Conservation (phyloP, 2,888 invertebrate species). For the Linnaemya vulpina region DNA sequence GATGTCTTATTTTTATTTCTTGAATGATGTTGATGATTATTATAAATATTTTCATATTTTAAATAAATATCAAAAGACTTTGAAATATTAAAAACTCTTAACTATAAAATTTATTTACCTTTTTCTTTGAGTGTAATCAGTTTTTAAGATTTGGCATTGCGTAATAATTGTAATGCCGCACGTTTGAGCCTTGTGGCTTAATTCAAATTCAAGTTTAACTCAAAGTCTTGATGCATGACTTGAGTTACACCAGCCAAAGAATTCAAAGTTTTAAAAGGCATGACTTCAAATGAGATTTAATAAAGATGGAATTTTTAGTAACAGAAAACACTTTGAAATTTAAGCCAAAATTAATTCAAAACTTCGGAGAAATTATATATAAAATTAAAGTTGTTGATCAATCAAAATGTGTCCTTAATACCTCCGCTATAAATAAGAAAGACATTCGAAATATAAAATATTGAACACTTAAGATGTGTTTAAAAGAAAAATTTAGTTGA, state of each 20-base stretch:
- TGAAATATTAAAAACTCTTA: too few relatives aligned
- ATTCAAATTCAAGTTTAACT: conserved; percentile 59
- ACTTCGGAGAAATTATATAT: too few relatives aligned
- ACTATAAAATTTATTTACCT: neutral
- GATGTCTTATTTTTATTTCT: too few relatives aligned
- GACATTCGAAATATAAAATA: too few relatives aligned
- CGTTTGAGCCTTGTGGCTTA: conserved; percentile 2
- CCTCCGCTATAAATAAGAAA: too few relatives aligned
- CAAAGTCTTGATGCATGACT: conserved; percentile 58
- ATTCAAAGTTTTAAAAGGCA: conserved; percentile 2
- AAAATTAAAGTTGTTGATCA: too few relatives aligned
- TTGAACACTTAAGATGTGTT: too few relatives aligned
- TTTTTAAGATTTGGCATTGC: conserved; percentile 5
- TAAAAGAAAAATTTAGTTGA: too few relatives aligned
- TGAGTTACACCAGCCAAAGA: conserved; percentile 45
- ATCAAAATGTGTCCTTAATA: too few relatives aligned
- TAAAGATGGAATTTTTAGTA: neutral
- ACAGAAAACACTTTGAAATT: neutral
- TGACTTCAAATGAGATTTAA: neutral
- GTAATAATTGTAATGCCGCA: neutral
- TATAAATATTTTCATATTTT: too few relatives aligned
- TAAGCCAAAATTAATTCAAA: neutral
- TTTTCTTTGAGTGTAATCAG: neutral
- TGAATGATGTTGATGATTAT: too few relatives aligned
- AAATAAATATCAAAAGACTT: too few relatives aligned